phyloP scores from a whole-genome alignment of 1,140 invertebrate genomes.

The Hyphantria cunea region DNA sequence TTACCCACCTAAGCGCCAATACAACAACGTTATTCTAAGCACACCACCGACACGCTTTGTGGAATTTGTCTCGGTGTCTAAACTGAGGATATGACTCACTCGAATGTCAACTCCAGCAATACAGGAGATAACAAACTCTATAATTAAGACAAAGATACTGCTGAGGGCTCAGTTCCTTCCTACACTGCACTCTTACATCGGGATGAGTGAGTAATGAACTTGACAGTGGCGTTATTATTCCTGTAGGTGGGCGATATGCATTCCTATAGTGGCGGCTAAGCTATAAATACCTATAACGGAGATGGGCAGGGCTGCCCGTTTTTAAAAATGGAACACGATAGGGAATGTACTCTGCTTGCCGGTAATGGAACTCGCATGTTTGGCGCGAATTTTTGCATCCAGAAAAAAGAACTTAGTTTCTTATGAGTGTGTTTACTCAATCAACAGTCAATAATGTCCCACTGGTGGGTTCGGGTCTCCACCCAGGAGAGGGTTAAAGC shows the following conservation, averaged over 20 bases:
- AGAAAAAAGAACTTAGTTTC: background rate
- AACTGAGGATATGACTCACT: constrained; percentile 35
- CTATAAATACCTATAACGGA: constrained; percentile 52
- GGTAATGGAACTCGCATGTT: background rate
- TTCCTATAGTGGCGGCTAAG: constrained; percentile 41
- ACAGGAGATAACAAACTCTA: constrained; percentile 33
- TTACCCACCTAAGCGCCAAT: constrained; percentile 13
- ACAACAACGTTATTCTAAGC: constrained; percentile 22
- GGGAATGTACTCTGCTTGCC: background rate
- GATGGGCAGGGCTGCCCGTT: constrained; percentile 27
- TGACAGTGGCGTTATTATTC: constrained; percentile 60
- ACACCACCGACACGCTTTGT: constrained; percentile 11
- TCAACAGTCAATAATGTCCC: too few species aligned
- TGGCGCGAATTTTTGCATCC: background rate
- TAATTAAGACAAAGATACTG: constrained; percentile 31
- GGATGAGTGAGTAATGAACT: constrained; percentile 57
- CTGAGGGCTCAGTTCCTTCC: constrained; percentile 16
- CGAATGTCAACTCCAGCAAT: constrained; percentile 28
- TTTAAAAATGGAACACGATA: constrained; percentile 9
- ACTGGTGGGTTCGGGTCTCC: too few species aligned
- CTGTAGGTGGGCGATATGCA: constrained; percentile 51
- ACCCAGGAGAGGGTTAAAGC: too few species aligned
- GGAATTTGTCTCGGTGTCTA: constrained; percentile 29
- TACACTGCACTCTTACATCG: constrained; percentile 28
- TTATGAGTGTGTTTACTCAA: too few species aligned